Evolutionary conservation across 2,797 vertebrate species (phyloP).

Genomic region (Enteromius mattozi): DNA sequence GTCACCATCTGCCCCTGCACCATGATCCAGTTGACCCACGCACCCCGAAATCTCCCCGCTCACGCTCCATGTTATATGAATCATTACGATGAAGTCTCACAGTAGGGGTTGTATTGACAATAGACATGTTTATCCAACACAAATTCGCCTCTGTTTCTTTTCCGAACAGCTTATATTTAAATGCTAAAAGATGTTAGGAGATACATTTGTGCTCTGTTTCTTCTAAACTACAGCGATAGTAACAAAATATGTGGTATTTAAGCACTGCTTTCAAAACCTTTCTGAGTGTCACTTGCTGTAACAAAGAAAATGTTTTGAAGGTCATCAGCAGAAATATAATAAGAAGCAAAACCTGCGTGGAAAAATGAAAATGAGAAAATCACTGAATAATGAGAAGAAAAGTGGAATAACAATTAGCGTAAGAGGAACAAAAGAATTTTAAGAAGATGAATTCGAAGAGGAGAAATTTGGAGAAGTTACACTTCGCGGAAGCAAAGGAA

Average conservation of each 20-base stretch:
- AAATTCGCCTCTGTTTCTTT: not conserved
- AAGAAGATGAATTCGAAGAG: conserved; percentile 52
- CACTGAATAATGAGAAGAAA: conserved; percentile 46
- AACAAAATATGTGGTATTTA: not conserved
- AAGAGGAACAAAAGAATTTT: conserved; percentile 56
- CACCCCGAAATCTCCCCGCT: conserved; percentile 38
- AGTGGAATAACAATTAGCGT: conserved; percentile 49
- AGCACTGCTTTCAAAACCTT: not conserved
- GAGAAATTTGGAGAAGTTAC: conserved; percentile 52
- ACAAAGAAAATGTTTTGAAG: not conserved
- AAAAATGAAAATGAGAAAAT: conserved; percentile 41
- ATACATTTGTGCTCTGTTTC: not conserved
- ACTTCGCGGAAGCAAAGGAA: conserved; percentile 50
- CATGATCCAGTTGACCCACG: conserved; percentile 10
- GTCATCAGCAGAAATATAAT: conserved; percentile 10
- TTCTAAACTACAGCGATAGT: not conserved
- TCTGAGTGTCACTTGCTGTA: not conserved
- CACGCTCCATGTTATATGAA: conserved; percentile 3
- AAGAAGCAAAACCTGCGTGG: conserved; percentile 15
- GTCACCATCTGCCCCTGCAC: conserved; percentile 50
- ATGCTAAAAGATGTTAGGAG: not conserved
- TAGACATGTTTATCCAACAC: not conserved
- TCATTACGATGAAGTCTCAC: conserved; percentile 11
- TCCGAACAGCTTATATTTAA: not conserved
- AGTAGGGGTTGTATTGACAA: not conserved